phyloP scores from a whole-genome alignment of 2,797 vertebrate species.

The Pantherophis vulpinus region DNA sequence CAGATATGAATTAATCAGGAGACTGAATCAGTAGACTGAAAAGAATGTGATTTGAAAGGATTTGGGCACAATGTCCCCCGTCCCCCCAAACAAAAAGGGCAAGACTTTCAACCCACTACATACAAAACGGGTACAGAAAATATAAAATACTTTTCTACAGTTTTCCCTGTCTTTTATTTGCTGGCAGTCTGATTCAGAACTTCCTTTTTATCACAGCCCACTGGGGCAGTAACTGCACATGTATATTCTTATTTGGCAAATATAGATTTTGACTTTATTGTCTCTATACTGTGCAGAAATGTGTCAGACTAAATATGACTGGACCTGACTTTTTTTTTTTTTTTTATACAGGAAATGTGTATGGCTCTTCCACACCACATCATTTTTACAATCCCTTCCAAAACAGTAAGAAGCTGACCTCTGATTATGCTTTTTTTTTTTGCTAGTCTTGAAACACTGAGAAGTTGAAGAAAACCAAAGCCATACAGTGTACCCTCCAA shows the following conservation, averaged over 20 bases:
- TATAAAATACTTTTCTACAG: neutral
- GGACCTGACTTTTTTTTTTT: neutral
- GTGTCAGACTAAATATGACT: neutral
- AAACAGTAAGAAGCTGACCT: neutral
- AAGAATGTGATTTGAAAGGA: conserved; percentile 54
- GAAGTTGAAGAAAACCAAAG: neutral
- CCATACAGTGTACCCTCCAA: neutral
- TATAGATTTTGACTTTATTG: neutral
- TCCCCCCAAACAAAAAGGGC: neutral
- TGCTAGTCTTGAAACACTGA: neutral
- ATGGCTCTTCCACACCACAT: neutral
- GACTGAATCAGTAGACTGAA: conserved; percentile 38
- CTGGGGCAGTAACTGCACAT: neutral
- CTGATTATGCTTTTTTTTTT: neutral
- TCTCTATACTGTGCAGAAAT: neutral
- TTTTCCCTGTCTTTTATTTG: neutral
- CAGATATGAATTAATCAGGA: conserved; percentile 43
- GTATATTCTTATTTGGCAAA: neutral
- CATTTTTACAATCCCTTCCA: neutral
- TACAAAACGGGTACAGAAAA: neutral
- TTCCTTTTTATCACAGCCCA: neutral
- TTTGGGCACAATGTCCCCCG: neutral
- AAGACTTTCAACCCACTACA: conserved; percentile 20
- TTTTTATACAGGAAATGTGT: neutral
- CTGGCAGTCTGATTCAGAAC: neutral